Conservation (phyloP, 2,113 vertebrate genomes). For the Takifugu bimaculatus region DNA sequence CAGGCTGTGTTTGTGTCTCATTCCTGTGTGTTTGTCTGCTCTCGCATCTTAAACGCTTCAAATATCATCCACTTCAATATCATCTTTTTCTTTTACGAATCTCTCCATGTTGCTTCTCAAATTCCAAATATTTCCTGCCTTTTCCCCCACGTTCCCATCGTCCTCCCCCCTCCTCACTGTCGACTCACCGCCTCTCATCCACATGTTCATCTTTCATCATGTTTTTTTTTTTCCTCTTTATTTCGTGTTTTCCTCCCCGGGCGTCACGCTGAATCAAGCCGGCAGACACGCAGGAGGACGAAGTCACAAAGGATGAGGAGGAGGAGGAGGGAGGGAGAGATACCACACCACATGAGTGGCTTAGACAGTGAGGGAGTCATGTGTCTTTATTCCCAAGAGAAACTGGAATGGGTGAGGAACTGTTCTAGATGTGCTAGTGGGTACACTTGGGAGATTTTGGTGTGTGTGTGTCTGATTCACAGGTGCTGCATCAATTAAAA, state of each 20-base stretch:
- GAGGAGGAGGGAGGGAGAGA: conserved; percentile 73
- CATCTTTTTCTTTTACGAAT: conserved; percentile 10
- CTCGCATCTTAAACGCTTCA: conserved; percentile 39
- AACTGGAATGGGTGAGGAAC: conserved; percentile 73
- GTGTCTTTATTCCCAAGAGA: conserved; percentile 67
- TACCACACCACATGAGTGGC: conserved; percentile 76
- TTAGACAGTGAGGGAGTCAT: conserved; percentile 76
- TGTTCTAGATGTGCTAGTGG: conserved; percentile 50
- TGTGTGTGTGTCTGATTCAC: conserved; percentile 39
- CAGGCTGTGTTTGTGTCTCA: neutral
- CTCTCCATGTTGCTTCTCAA: conserved; percentile 10
- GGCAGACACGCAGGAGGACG: conserved; percentile 70
- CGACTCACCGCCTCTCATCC: conserved; percentile 59
- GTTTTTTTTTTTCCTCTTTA: conserved; percentile 28
- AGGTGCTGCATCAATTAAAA: conserved; percentile 11
- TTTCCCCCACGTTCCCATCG: conserved; percentile 3
- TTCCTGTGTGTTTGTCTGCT: conserved; percentile 36
- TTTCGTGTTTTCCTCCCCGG: conserved; percentile 33
- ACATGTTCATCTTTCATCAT: conserved; percentile 55
- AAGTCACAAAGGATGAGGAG: conserved; percentile 59
- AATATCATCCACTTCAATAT: conserved; percentile 51
- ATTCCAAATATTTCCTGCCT: conserved; percentile 5
- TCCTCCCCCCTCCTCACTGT: conserved; percentile 30
- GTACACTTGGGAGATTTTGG: conserved; percentile 36
- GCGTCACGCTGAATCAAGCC: conserved; percentile 64